Base-by-base conservation (phyloP, 1,140 invertebrate species). In the Mylabris phalerata region DNA sequence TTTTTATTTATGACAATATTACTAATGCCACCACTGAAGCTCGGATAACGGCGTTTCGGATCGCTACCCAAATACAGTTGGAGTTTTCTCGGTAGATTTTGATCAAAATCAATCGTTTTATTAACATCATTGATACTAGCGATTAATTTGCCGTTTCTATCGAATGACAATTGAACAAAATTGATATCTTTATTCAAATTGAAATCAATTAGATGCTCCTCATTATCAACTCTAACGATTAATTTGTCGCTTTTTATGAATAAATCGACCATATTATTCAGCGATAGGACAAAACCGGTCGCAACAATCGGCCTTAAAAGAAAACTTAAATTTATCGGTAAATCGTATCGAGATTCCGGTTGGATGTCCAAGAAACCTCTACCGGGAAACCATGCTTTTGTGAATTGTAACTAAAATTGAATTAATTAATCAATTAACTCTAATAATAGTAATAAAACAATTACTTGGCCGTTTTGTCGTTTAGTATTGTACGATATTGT, bases 1-100 rank as follows among this genome's bases (percentile, higher is more conserved):
- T 82, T 78, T 61, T 90, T 84, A 69, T 91, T 88, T 59, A 92
- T 84, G 54, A 90, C 84, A 11, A 88, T 81, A 75, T 95, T 88
- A 63, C 84, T 85, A 19, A 95, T 86, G 4, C 88, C 85, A 27
- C 92, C 92, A 54, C 80, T 78, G 5, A 88, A 73, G 47, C 79
- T 52, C 2, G 9, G 39, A 6, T n/a, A 32, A 13, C n/a, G 27
- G n/a, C 32, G 25, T 19, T 9, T 59, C 59, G 1, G 82, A 83
- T 9, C 85, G 69, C 1, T 88, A 88, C 41, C 88, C 88, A 60
- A 57, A 47, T 11, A 62, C 25, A 24, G 43, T 19, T 49, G 32
- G 44, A 38, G 1, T 45, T 27, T 40, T 24, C 13, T 24, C n/a
- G 13, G 13, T 19, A 27, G 9, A 39, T n/a, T 7, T 2, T 50